Evolutionary conservation across 2,113 vertebrate species (phyloP).

Genomic region (Chrysochloris asiatica): DNA sequence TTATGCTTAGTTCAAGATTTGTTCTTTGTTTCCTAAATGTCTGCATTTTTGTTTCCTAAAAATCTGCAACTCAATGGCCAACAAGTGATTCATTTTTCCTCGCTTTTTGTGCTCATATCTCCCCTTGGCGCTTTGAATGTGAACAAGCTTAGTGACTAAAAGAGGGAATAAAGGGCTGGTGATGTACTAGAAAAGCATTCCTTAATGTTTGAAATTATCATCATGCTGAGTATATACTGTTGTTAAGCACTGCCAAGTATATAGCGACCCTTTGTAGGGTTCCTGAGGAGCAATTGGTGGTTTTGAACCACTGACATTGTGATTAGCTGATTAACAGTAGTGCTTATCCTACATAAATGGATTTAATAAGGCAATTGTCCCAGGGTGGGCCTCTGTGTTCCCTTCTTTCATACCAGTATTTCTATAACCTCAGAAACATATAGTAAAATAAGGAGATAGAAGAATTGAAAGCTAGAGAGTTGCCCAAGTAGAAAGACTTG

Average conservation of each 20-base stretch:
- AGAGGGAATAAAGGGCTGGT: neutral
- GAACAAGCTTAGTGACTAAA: neutral
- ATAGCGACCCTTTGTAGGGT: too few species aligned
- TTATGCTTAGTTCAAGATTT: neutral
- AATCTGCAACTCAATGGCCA: neutral
- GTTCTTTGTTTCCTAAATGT: neutral
- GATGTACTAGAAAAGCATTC: neutral
- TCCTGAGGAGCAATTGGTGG: too few species aligned
- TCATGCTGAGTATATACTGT: too few species aligned
- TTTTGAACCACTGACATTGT: too few species aligned
- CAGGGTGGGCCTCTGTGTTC: neutral
- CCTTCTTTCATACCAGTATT: neutral
- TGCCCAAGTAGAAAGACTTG: neutral
- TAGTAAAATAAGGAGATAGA: neutral
- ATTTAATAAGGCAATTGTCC: neutral
- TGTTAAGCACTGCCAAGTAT: too few species aligned
- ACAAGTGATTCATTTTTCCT: neutral
- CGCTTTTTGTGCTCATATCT: neutral
- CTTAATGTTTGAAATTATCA: conserved; percentile 1
- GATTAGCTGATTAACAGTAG: too few species aligned
- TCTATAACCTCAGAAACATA: neutral
- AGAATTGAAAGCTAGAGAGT: neutral
- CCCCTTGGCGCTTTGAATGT: neutral
- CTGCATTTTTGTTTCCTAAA: neutral
- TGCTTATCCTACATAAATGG: too few species aligned